phyloP scores from a whole-genome alignment of 2,113 vertebrate species.

The Panthera tigris region DNA sequence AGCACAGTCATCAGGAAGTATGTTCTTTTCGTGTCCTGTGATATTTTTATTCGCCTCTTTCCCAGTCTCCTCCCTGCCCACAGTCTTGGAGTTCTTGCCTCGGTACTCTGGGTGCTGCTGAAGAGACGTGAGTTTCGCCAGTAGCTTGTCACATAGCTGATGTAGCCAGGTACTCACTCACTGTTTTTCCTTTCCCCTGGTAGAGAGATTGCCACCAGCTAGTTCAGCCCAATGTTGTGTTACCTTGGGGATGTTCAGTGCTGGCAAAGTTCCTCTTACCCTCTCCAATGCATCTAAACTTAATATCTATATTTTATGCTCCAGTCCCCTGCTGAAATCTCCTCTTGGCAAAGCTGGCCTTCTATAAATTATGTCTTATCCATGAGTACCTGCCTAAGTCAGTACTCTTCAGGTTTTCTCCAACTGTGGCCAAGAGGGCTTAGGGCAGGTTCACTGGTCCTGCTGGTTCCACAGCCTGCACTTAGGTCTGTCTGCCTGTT shows the following conservation, averaged over 20 bases:
- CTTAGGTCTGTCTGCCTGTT: neutral
- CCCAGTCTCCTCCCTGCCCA: neutral
- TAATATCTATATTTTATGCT: neutral
- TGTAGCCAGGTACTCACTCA: neutral
- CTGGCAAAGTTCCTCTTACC: neutral
- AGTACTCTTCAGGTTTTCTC: neutral
- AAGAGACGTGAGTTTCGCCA: neutral
- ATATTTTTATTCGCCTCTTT: neutral
- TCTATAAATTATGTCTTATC: neutral
- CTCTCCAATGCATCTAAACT: neutral
- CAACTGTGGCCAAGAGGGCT: neutral
- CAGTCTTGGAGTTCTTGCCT: neutral
- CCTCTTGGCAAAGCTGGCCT: neutral
- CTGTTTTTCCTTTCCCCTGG: neutral
- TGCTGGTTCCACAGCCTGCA: neutral
- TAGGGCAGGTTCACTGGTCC: neutral
- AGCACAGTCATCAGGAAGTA: neutral
- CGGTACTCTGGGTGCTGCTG: neutral
- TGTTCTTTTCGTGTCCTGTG: neutral
- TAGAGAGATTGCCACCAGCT: neutral
- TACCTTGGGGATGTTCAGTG: neutral
- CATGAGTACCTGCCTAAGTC: neutral
- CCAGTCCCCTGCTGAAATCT: neutral
- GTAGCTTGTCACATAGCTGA: neutral
- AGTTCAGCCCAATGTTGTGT: neutral